A percentile compares a stretch with the other conserved stretches of the same genome.
phyloP scores from a whole-genome alignment of 37 sponge, comb jelly and placozoan genomes.

The Cliona cf. orientalis region DNA sequence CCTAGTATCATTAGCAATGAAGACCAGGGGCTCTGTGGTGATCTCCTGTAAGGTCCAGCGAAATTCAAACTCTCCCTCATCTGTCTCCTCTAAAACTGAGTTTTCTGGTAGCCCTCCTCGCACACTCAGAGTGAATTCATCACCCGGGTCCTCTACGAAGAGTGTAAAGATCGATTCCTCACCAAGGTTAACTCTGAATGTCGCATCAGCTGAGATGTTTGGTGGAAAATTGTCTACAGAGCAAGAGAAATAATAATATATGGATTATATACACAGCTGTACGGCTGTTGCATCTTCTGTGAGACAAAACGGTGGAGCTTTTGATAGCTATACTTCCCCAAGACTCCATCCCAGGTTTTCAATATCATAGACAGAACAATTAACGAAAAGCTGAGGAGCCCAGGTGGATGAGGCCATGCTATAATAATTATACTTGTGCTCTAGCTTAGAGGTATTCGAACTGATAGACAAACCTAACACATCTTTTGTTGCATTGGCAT shows the following conservation, averaged over 20 bases:
- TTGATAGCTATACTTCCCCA: too few relatives aligned
- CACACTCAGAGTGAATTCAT: conserved; percentile 9
- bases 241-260: too few relatives aligned
- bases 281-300: too few relatives aligned
- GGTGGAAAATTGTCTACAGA: conserved; percentile 58
- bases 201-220: conserved; percentile 25
- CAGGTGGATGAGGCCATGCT: too few relatives aligned
- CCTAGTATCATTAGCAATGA: conserved; percentile 40
- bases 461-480: too few relatives aligned
- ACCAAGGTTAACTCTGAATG: conserved; percentile 18
- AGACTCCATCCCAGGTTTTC: too few relatives aligned
- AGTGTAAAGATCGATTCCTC: conserved; percentile 16
- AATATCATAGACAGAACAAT: too few relatives aligned
- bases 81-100: neutral
- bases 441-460: neutral
- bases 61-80: neutral
- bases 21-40: neutral
- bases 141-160: conserved; percentile 10
- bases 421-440: neutral
- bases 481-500: neutral
- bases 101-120: conserved; percentile 2
- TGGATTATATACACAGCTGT: too few relatives aligned
- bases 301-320: too few relatives aligned
- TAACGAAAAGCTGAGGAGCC: too few relatives aligned
- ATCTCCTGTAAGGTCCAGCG: conserved; percentile 21